Percentiles rank a stretch among this genome's conserved stretches.
These are phyloP conservation scores for Eugnorisma glareosa DNA, from an alignment of 2,888 invertebrate genomes.

Conservation along the genomic window DNA sequence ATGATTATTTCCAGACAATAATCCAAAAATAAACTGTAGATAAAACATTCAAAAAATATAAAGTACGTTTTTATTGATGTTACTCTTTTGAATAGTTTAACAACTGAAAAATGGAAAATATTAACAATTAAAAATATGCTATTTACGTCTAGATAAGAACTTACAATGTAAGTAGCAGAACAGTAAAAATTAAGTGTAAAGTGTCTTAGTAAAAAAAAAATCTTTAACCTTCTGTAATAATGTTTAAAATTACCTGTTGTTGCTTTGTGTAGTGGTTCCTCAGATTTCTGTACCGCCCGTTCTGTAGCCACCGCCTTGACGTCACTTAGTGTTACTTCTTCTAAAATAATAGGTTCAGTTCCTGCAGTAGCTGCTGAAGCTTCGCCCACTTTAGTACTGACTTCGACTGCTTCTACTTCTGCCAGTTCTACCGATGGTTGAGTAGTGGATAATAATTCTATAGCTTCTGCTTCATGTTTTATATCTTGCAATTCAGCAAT, in stretches of 20 bases:
- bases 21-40: background rate
- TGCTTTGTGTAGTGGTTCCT: conserved; percentile 13
- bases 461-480: background rate
- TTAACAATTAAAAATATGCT: background rate
- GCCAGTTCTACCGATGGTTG: conserved; percentile 2
- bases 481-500: conserved; percentile 5
- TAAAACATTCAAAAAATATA: background rate
- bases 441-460: background rate
- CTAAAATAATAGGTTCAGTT: conserved; percentile 8
- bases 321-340: conserved; percentile 27
- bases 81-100: too few species aligned
- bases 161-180: background rate
- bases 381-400: conserved; percentile 1
- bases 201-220: background rate
- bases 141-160: background rate
- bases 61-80: background rate
- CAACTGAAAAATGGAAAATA: background rate
- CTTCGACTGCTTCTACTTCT: conserved; percentile 9
- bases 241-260: conserved; percentile 49
- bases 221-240: background rate
- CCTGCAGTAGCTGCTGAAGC: conserved; percentile 5
- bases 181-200: background rate
- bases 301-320: background rate
- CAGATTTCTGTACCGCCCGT: conserved; percentile 18
- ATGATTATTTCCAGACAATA: background rate